Base-by-base conservation (phyloP, 1,140 invertebrate genomes). In the Drosophila pallidifrons region DNA sequence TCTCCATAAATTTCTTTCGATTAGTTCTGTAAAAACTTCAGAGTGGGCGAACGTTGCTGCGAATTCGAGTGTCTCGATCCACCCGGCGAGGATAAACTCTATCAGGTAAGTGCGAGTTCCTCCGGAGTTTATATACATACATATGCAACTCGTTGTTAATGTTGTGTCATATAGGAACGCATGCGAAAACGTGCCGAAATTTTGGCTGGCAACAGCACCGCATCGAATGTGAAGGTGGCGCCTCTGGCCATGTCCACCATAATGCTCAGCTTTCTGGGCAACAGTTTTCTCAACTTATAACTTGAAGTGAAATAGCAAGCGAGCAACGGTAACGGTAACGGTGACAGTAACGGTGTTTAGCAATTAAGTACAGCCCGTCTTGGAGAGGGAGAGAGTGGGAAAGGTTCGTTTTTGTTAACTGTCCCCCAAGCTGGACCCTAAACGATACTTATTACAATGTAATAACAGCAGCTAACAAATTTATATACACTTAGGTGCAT, bases 11-110 rank as follows among this genome's bases (percentile, higher is more conserved):
- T 49, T 30, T 55, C 8, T 52, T 25, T 28, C 3, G 1, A 46
- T 82, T 81, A 96, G 96, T 96, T 95, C 93, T 96, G 96, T 93
- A 96, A 96, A 91, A 95, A 94, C 86, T 96, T 96, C 83, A 94
- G 95, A 20, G 95, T 96, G 28, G 96, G 96, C 35, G 95, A 96
- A 89, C 93, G 95, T 35, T 96, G 96, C 92, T 96, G 96, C 88
- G 95, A 96, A 77, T 96, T 96, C 82, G 95, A 96, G 82, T 96
- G 96, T 82, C 93, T 96, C 46, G 95, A 96, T 92, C 95, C 95
- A 1, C 94, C 95, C 0, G 95, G 94, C 0, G 94, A 95, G 75
- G 94, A 95, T 82, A 93, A 92, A 15, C 91, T 93, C n/a, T 95
- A 95, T 92, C 92, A 93, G 52, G 94, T 92, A 45, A 69, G 25